These are phyloP conservation scores for Oscarella lobularis DNA, from an alignment of 37 sponge, comb jelly and placozoan species.

Conservation along the genomic window DNA sequence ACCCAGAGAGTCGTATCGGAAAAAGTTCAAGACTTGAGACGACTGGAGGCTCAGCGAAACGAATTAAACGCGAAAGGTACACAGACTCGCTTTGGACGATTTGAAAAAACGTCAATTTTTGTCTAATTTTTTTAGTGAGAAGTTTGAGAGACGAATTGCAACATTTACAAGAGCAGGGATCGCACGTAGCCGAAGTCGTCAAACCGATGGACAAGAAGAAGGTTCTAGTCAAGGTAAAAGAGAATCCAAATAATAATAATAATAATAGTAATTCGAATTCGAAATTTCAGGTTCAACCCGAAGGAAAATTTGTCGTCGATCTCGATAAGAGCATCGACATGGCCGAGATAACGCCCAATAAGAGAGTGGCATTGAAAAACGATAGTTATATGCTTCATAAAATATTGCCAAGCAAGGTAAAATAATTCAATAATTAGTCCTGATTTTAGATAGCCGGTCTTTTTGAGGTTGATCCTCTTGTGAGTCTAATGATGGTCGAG, in stretches of 20 bases:
- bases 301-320: constrained; percentile 98
- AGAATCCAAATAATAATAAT: neutral
- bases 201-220: constrained; percentile 99
- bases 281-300: constrained; percentile 75
- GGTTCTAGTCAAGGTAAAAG: constrained; percentile 86
- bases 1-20: constrained; percentile 52
- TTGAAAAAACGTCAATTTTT: too few relatives aligned
- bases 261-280: neutral
- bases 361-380: constrained; percentile 84
- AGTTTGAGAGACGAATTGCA: constrained; percentile 86
- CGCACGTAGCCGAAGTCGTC: constrained; percentile 93
- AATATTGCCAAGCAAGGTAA: constrained; percentile 94
- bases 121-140: constrained; percentile 46
- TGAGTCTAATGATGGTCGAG: constrained; percentile 99
- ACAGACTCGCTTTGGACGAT: neutral
- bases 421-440: too few relatives aligned
- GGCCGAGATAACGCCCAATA: constrained; percentile 56
- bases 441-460: too few relatives aligned
- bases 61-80: constrained; percentile 95
- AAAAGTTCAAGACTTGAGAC: constrained; percentile 83
- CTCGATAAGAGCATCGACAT: constrained; percentile 90
- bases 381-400: constrained; percentile 96
- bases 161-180: constrained; percentile 89
- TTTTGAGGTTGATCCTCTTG: constrained; percentile 97
- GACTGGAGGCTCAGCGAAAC: constrained; percentile 97